These are phyloP conservation scores for Onychomys torridus DNA, from an alignment of 2,797 vertebrate genomes.

Conservation along the genomic window DNA sequence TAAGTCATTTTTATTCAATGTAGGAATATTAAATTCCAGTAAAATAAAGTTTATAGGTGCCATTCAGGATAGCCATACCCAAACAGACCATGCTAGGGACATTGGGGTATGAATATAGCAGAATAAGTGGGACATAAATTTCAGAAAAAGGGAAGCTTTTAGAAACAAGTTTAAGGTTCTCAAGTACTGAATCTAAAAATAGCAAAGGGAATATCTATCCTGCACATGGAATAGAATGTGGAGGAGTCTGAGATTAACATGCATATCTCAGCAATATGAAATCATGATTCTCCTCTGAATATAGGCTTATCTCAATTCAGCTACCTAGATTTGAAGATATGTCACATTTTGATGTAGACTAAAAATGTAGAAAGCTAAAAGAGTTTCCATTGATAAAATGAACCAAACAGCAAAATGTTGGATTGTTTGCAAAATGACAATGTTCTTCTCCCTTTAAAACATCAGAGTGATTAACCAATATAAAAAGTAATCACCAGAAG, in stretches of 20 bases:
- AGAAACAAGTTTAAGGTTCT: not conserved
- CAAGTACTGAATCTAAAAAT: not conserved
- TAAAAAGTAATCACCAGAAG: not conserved
- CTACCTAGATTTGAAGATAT: not conserved
- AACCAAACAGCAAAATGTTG: not conserved
- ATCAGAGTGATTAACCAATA: no score
- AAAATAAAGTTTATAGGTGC: not conserved
- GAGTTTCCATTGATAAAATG: not conserved
- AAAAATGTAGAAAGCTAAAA: not conserved
- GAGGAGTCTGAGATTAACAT: not conserved
- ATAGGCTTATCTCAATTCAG: not conserved
- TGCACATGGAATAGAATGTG: not conserved
- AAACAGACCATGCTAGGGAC: not conserved
- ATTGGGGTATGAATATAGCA: not conserved
- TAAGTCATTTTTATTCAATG: not conserved
- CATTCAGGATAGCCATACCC: accelerated
- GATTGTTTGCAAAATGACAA: not conserved
- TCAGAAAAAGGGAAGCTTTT: no score
- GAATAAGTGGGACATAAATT: not conserved
- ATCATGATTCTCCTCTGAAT: not conserved
- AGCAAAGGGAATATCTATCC: not conserved
- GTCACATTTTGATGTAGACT: not conserved
- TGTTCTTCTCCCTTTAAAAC: not conserved
- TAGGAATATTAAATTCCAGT: not conserved
- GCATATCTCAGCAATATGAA: not conserved